Base-by-base conservation (phyloP, 2,113 vertebrate genomes). In the Embiotoca jacksoni region DNA sequence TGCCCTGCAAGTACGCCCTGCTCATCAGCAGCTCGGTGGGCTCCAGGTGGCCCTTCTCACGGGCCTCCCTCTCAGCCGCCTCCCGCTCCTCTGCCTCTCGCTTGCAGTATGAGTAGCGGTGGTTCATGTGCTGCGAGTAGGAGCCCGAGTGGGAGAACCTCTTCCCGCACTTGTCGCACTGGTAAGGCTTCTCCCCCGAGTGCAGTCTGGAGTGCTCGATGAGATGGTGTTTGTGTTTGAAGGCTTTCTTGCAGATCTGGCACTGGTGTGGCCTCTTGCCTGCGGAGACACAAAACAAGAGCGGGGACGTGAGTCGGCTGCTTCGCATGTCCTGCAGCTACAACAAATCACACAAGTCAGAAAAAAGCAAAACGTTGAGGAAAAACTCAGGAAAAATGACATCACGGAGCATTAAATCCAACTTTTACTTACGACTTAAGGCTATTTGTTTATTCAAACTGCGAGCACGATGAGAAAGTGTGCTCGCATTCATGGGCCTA, bases 31-130 rank as follows among this genome's bases (percentile, higher is more conserved):
- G 96, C 96, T 99, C 98, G 0, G 95, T 96, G 91, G 98, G 96
- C 94, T 99, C 98, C 89, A 99, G 92, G 93, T 97, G 97, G 81
- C 97, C 98, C 91, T 98, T 99, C 78, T 99, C 97, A 3, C 97
- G 96, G 72, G 97, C 97, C 95, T 99, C 98, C 87, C 98, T 72
- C 94, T 99, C 97, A 0, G 98, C 98, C 0, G 98, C 98, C 94
- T 99, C 98, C 81, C 98, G 95, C 95, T 99, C 98, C 94, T 99
- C 98, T 0, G 98, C 98, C 94, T 99, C 98, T 82, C 98, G 92
- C 94, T 99, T 99, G 96, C 98, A 99, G 96, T 99, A 99, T 82
- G 98, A 99, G 94, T 99, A 99, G 90, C 98, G 96, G 96, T 99
- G 98, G 92, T 99, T 99, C 98, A 99, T 99, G 96, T 99, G 98